Base-by-base conservation (phyloP, 2,797 vertebrate species). In the Hybognathus amarus region DNA sequence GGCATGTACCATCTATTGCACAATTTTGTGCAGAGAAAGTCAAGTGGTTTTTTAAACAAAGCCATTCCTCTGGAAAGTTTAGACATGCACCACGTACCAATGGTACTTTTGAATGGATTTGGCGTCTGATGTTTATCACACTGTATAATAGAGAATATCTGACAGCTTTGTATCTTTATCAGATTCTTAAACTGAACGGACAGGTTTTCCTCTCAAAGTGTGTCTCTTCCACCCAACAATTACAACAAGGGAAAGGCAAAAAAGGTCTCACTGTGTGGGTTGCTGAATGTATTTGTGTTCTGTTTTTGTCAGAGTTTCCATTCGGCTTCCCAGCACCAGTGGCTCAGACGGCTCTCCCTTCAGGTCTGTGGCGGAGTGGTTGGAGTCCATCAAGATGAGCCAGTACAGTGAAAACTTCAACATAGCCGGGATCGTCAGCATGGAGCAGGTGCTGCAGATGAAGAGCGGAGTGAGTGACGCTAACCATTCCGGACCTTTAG, bases 371-470 rank as follows among this genome's bases (percentile, higher is more conserved):
- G 93, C 96, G 0, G 98, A 99, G 91, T 99, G 98, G 98, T 93
- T 99, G 56, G 98, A 98, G 88, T 99, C 98, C 91, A 98, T 99
- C 89, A 97, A 97, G 87, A 99, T 99, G 98, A 97, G 95, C 77
- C 98, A 99, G 90, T 99, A 99, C 92, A 95, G 95, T 0, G 97
- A 99, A 84, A 97, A 97, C 94, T 99, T 99, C 92, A 90, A 90
- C 91, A 91, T 95, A 0, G 96, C 97, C 0, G 97, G 96, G 27
- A 93, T 98, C 66, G 93, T 96, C 61, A 94, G 93, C 90, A 97
- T 99, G 79, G 98, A 99, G 88, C 97, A 98, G 85, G 96, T 99
- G 91, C 94, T 96, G 75, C 96, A 98, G 94, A 98, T 99, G 97
- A 98, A 94, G 90, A 96, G 92, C 1, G 98, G 98, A 98, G 98